Evolutionary conservation across 2,888 invertebrate species (phyloP).

Genomic region (Sepioteuthis lessoniana): DNA sequence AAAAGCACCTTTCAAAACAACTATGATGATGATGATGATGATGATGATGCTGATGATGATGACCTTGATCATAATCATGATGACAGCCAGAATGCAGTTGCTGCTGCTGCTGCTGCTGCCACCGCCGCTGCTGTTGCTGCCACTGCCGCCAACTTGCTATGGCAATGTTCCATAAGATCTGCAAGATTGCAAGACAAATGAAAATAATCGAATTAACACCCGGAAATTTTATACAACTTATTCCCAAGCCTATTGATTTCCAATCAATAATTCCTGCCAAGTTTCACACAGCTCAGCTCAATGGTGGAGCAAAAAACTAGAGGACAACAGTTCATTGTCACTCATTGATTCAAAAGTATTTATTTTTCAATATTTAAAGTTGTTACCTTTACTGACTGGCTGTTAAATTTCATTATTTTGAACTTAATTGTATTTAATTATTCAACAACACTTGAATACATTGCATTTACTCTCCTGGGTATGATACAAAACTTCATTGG

Average conservation of each 20-base stretch:
- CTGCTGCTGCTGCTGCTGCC: neutral
- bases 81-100: neutral
- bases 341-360: neutral
- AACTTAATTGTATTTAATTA: no score
- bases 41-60: neutral
- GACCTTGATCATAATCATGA: neutral
- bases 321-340: neutral
- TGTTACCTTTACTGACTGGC: no score
- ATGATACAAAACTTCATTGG: no score
- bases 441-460: no score
- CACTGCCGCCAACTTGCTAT: neutral
- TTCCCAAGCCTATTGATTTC: slow-evolving; percentile 21
- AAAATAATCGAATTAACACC: slow-evolving; percentile 33
- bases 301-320: neutral
- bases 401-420: no score
- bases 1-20: neutral
- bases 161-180: slow-evolving; percentile 33
- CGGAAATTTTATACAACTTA: slow-evolving; percentile 23
- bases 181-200: slow-evolving; percentile 33
- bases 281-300: neutral
- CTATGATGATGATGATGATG: neutral
- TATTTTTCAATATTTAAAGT: neutral
- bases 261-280: slow-evolving; percentile 4
- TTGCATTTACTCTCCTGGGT: no score
- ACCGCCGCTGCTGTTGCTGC: no score